Percentiles rank a stretch among this genome's conserved stretches.
phyloP scores from a whole-genome alignment of 2,797 vertebrate species.

The Pristis pectinata region DNA sequence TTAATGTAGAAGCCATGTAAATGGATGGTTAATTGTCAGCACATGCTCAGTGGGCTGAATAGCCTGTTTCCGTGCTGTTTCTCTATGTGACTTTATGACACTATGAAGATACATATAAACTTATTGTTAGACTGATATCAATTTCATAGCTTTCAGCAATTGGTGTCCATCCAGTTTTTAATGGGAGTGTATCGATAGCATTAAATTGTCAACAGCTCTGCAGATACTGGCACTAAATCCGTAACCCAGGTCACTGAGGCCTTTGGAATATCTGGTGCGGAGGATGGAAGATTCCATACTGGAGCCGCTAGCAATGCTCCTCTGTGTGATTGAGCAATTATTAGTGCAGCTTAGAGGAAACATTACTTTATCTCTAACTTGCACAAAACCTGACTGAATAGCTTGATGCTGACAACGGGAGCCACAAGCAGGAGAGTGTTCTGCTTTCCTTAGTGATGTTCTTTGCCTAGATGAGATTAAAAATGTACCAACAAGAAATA shows the following conservation, averaged over 20 bases:
- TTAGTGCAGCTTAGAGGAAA: neutral
- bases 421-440: neutral
- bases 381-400: neutral
- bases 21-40: too few relatives aligned
- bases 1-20: too few relatives aligned
- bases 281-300: neutral
- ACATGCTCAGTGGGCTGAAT: too few relatives aligned
- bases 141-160: neutral
- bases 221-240: neutral
- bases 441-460: neutral
- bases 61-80: too few relatives aligned
- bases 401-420: neutral
- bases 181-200: neutral
- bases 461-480: neutral
- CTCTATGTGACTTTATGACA: too few relatives aligned
- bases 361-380: neutral
- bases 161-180: neutral
- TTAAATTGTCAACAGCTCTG: neutral
- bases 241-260: neutral
- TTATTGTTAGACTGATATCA: neutral
- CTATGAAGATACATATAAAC: neutral
- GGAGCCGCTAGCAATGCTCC: too few relatives aligned
- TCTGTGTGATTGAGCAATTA: neutral
- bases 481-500: constrained; percentile 1
- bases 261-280: neutral